Evolutionary conservation across 92 coral and sea anemone species (phyloP).

Genomic region (Palythoa heliodiscus): DNA sequence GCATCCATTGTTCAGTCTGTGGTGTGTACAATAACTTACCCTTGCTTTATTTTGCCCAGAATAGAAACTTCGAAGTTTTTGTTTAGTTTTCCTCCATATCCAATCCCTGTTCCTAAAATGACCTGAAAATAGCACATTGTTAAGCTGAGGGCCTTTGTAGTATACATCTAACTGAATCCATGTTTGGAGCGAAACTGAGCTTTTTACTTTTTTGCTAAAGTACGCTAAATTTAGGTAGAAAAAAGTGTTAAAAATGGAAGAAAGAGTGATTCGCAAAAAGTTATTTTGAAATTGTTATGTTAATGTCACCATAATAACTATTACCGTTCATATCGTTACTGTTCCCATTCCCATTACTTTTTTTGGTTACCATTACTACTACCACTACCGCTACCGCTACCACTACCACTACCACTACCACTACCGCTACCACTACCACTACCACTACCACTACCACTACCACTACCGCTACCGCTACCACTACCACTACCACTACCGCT

Average conservation of each 20-base stretch:
- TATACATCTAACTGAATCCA: neutral
- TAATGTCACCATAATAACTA: neutral
- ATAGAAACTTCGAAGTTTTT: constrained; percentile 68
- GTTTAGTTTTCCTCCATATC: constrained; percentile 75
- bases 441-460: neutral
- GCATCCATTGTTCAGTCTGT: neutral
- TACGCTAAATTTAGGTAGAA: neutral
- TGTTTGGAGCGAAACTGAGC: neutral
- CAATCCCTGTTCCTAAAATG: constrained; percentile 76
- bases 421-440: neutral
- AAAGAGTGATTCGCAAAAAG: neutral
- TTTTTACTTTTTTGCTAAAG: neutral
- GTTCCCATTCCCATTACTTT: neutral
- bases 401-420: neutral
- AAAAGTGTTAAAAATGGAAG: neutral
- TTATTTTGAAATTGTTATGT: neutral
- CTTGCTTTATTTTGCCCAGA: constrained; percentile 81
- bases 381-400: neutral
- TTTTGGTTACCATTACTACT: neutral
- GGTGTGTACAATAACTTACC: constrained; percentile 53
- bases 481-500: no score
- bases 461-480: neutral
- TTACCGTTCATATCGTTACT: neutral
- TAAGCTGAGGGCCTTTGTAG: neutral
- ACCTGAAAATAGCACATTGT: constrained; percentile 46